Conservation (phyloP, 2,113 vertebrate genomes). For the Phaethornis superciliosus region DNA sequence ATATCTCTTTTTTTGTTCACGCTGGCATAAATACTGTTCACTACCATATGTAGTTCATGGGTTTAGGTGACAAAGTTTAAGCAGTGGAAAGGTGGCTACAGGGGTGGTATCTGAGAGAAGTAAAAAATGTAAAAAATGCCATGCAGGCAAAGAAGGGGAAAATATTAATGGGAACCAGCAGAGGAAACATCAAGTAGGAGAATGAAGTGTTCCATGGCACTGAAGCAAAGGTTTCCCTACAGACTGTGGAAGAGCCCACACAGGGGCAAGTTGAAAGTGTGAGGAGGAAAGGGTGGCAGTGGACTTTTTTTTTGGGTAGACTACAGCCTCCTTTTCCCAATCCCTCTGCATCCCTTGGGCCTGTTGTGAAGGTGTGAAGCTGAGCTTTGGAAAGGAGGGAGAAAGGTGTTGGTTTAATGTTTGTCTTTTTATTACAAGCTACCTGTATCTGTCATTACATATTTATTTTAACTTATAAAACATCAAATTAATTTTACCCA, state of each 20-base stretch:
- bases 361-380: neutral
- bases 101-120: neutral
- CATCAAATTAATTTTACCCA: neutral
- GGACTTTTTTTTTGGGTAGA: neutral
- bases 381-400: neutral
- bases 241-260: neutral
- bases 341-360: rapidly evolving
- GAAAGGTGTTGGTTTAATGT: neutral
- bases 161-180: rapidly evolving
- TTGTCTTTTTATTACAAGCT: neutral
- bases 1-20: neutral
- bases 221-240: neutral
- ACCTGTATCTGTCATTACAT: neutral
- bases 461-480: neutral
- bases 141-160: neutral
- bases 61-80: neutral
- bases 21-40: neutral
- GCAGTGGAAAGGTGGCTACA: neutral
- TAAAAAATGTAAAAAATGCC: neutral
- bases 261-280: neutral
- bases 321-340: neutral
- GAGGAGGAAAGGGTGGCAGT: neutral
- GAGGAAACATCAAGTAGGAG: neutral
- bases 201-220: neutral
- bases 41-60: neutral